phyloP scores from a whole-genome alignment of 2,113 vertebrate genomes.

The Lethenteron camtschaticum region DNA sequence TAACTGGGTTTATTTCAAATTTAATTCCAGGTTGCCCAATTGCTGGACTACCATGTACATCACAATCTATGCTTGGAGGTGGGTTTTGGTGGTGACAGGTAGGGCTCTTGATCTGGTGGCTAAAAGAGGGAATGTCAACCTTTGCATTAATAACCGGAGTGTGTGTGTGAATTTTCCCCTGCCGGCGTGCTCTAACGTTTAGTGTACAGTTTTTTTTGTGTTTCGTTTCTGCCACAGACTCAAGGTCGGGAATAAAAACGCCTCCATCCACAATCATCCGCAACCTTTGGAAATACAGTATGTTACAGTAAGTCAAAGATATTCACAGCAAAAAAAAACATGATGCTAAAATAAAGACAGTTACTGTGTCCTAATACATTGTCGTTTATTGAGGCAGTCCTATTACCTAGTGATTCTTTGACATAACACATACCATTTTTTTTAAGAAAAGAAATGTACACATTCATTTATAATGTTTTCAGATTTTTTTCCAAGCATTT shows the following conservation, averaged over 20 bases:
- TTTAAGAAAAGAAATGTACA: too few species aligned
- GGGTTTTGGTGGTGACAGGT: not conserved
- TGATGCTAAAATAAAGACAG: too few species aligned
- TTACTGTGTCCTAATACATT: not conserved
- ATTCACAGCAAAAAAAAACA: conserved; percentile 4
- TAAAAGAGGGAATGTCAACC: conserved; percentile 3
- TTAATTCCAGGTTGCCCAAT: too few species aligned
- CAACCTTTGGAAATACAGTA: conserved; percentile 4
- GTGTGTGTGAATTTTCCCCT: too few species aligned
- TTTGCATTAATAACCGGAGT: not conserved
- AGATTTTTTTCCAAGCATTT: conserved; percentile 4
- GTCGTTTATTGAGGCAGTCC: not conserved
- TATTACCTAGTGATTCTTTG: too few species aligned
- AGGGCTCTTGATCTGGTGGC: not conserved
- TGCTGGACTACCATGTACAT: too few species aligned
- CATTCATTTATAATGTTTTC: not conserved
- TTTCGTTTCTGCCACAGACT: too few species aligned
- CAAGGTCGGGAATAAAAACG: too few species aligned
- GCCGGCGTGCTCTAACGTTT: too few species aligned
- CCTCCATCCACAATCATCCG: not conserved
- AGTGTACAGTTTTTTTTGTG: too few species aligned
- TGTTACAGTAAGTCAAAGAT: conserved; percentile 5
- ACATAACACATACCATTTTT: too few species aligned
- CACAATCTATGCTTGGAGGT: not conserved
- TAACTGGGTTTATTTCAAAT: too few species aligned